These are phyloP conservation scores for Teleogryllus occipitalis DNA, from an alignment of 1,140 invertebrate genomes.

Conservation along the genomic window DNA sequence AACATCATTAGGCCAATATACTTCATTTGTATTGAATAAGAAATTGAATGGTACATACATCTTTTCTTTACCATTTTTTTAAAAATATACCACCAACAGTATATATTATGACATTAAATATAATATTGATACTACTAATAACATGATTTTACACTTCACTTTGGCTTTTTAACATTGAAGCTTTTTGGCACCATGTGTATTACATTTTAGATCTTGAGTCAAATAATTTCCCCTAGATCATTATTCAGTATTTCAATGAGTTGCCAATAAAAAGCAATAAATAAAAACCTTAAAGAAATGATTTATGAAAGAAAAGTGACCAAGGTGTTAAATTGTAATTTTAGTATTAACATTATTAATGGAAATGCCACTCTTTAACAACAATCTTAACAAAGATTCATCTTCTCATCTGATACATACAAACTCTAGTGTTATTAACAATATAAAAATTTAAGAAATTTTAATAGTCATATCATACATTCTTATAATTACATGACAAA, in stretches of 20 bases:
- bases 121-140: background rate
- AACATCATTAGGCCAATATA: background rate
- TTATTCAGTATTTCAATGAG: background rate
- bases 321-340: too few species aligned
- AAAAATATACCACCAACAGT: background rate
- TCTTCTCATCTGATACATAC: background rate
- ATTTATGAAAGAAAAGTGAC: background rate
- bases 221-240: background rate
- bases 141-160: background rate
- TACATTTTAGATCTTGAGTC: background rate
- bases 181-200: background rate
- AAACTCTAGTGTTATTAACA: background rate
- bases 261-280: background rate
- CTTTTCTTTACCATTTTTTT: background rate
- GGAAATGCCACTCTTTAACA: background rate
- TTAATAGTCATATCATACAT: background rate
- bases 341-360: too few species aligned
- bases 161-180: background rate
- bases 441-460: background rate
- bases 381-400: background rate
- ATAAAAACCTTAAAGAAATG: background rate
- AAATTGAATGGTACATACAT: background rate
- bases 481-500: background rate
- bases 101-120: background rate
- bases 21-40: background rate